Base-by-base conservation (phyloP, 1,140 invertebrate genomes). In the Hypsibius dujardini region DNA sequence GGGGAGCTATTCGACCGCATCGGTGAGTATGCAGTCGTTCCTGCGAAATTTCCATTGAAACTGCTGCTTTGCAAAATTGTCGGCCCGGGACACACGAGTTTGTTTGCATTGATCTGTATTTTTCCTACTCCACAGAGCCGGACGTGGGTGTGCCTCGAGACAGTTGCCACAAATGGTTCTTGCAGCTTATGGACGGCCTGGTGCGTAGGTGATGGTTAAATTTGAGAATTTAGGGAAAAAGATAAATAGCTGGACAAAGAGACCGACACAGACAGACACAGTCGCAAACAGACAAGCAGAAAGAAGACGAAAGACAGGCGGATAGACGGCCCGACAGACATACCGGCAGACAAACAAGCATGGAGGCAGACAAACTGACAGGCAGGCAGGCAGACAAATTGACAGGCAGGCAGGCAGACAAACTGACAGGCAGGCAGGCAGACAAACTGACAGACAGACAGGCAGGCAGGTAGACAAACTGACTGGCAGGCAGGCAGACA, bases 1-100 rank as follows among this genome's bases (percentile, higher is more conserved):
- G 95, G 95, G 71, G 95, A 98, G 83, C 82, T 98, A 7, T 98
- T 96, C 82, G 93, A 98, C 81, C 84, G 88, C 79, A 98, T 98
- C 75, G 91, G 90, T 92, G 81, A 82, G 79, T 28, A 28, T 46
- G 46, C 50, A 62, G 28, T 67, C 47, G 28, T 28, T 12, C 1
- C 46, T 46, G 60, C 56, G 76, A 47, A 47, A 74, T 7, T 72
- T 74, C 73, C 46, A 3, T 70, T 72, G 3, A 28, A 28, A 28
- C 72, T 60, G 2, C 28, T 59, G 2, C 1, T 15, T 59, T 46
- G 28, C 28, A 28, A 28, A 28, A 28, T 28, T 28, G 28, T 28
- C 28, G 28, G 28, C 28, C 28, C 28, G 28, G 28, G 28, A 28
- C 28, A 28, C 28, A 28, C 28, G 28, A 28, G 28, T 70, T 75